phyloP scores from a whole-genome alignment of 2,113 vertebrate genomes.

The Gallinago jamesoni region DNA sequence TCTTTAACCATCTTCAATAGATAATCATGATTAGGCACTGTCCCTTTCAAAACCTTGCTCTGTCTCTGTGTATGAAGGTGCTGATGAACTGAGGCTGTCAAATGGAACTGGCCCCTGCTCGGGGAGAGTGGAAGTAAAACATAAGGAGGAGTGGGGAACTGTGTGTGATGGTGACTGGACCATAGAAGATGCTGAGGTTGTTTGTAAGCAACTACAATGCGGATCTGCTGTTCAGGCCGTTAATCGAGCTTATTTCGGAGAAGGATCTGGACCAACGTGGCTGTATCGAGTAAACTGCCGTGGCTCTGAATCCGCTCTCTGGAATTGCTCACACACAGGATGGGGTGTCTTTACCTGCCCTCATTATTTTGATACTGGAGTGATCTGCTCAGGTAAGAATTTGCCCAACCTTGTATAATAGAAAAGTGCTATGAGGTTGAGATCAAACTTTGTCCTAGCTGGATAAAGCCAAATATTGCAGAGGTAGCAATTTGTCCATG shows the following conservation, averaged over 20 bases:
- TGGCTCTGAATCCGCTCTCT: conserved; percentile 69
- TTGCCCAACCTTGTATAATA: neutral
- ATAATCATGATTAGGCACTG: neutral
- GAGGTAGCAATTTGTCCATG: neutral
- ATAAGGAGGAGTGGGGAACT: conserved; percentile 72
- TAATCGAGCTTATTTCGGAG: conserved; percentile 57
- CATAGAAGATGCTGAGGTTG: conserved; percentile 62
- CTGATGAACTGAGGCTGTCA: conserved; percentile 61
- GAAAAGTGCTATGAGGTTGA: neutral
- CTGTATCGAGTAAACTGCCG: conserved; percentile 60
- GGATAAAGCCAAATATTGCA: neutral
- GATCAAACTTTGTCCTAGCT: neutral
- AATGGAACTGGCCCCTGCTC: conserved; percentile 37
- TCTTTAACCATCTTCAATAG: neutral
- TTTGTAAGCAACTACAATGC: conserved; percentile 69
- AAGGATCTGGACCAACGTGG: conserved; percentile 74
- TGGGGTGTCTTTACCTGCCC: conserved; percentile 69
- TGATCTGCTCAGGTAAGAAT: conserved; percentile 75
- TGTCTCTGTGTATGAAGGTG: conserved; percentile 16
- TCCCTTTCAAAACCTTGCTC: neutral
- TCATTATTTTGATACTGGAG: conserved; percentile 67
- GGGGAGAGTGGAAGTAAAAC: conserved; percentile 74
- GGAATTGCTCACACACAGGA: conserved; percentile 62
- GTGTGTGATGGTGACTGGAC: conserved; percentile 74
- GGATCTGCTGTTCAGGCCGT: conserved; percentile 64